Evolutionary conservation across 2,888 invertebrate genomes (phyloP), one percentile per base, ranked within the genome.

Genomic region (Ephialtes manifestator): DNA sequence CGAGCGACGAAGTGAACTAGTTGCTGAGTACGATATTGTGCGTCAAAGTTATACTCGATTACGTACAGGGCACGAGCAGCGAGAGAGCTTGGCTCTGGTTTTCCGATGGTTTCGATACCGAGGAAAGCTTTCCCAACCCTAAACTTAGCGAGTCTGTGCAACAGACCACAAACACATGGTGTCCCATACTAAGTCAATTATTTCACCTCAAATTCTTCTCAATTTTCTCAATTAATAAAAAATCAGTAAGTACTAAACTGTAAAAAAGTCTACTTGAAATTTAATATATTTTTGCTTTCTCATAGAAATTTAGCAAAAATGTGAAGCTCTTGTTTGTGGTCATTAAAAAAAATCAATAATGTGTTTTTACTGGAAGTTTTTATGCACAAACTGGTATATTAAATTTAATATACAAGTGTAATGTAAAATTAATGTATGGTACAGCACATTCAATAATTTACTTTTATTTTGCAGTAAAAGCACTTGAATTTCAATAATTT

Each of bases 31-130:
- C 68, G 81, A 63, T 70, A 70, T 58, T 65, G 65, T 13, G 20
- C 75, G 51, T 76, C 70, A 60, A 84, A 88, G 88, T 81, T 88
- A 87, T 74, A 87, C 81, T 84, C 85, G 78, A 88, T 88, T 87
- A 87, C 67, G 65, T 43, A 79, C 96, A 94, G 0, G 96, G 95
- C n/a, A 94, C 95, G 2, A 94, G 94, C 48, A 67, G 18, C 58
- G 7, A 24, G 58, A 75, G 60, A 55, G 75, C 60, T 51, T 48
- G 28, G 24, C 53, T 43, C n/a, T 13, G 31, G 18, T 39, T 51
- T 76, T 76, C 48, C 68, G 43, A 71, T 65, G 55, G 53, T 43
- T 74, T 18, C 72, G 46, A 13, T 24, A 67, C 15, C 24, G 67
- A 46, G 24, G 11, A 53, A 10, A 35, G 53, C 53, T 71, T 71